Conservation (phyloP, 1,140 invertebrate genomes). For the Trichoplusia ni region DNA sequence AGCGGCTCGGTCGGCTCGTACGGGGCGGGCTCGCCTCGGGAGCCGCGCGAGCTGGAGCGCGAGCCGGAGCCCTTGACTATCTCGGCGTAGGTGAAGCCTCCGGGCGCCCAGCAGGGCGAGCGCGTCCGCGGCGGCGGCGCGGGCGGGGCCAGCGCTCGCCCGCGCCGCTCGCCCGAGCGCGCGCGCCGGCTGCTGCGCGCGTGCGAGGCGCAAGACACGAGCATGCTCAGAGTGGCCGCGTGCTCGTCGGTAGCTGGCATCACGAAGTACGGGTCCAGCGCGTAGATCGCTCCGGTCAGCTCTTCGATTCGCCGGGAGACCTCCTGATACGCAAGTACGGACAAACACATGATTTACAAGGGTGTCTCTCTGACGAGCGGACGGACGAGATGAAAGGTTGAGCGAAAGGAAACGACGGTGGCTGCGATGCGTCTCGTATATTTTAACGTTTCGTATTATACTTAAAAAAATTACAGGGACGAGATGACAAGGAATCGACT, state of each 20-base stretch:
- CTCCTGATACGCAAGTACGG: slow-evolving; percentile 87
- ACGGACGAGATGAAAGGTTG: slow-evolving; percentile 43
- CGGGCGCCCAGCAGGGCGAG: slow-evolving; percentile 82
- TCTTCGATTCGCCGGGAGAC: slow-evolving; percentile 85
- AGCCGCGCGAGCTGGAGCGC: slow-evolving; percentile 60
- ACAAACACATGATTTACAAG: slow-evolving; percentile 74
- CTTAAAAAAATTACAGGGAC: slow-evolving; percentile 68
- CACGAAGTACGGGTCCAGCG: slow-evolving; percentile 88
- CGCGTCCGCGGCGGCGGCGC: slow-evolving; percentile 75
- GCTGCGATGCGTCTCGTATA: slow-evolving; percentile 75
- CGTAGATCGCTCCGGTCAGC: slow-evolving; percentile 86
- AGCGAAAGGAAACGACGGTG: slow-evolving; percentile 72
- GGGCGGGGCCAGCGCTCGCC: slow-evolving; percentile 68
- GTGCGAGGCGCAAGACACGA: slow-evolving; percentile 73
- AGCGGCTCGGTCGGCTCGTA: neutral
- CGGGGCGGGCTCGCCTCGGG: slow-evolving; percentile 33
- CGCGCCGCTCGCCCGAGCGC: slow-evolving; percentile 83
- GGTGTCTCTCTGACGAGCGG: slow-evolving; percentile 54
- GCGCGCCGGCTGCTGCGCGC: slow-evolving; percentile 60
- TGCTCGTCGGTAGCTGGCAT: slow-evolving; percentile 53
- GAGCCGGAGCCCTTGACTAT: slow-evolving; percentile 85
- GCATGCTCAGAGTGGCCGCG: slow-evolving; percentile 64
- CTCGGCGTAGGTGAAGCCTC: slow-evolving; percentile 89
- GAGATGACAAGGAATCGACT: slow-evolving; percentile 61
- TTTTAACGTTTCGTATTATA: slow-evolving; percentile 57